Conservation (phyloP, 2,888 invertebrate genomes). For the Charanyca ferruginea region DNA sequence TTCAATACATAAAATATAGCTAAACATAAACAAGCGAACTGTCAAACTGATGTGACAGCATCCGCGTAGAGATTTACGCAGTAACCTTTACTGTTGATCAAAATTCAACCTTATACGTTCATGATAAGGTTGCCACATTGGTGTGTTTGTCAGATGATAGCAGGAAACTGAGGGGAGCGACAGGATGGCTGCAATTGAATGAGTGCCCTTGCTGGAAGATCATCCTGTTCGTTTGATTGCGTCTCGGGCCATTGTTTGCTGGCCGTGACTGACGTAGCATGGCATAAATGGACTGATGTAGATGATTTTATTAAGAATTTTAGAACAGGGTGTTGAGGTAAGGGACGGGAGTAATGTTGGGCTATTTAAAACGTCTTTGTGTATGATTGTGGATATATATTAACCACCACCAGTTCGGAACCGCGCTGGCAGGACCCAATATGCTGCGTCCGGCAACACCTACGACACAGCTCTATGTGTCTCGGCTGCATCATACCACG, state of each 20-base stretch:
- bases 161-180: constrained; percentile 78
- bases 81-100: constrained; percentile 29
- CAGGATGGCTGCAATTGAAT: constrained; percentile 87
- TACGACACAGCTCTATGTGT: too few species aligned
- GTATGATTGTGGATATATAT: too few species aligned
- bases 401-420: too few species aligned
- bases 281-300: constrained; percentile 2
- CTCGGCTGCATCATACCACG: too few species aligned
- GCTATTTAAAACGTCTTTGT: too few species aligned
- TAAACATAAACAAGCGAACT: constrained; percentile 59
- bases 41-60: constrained; percentile 64
- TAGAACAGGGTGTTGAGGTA: not conserved
- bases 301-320: not conserved
- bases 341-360: too few species aligned
- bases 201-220: constrained; percentile 83
- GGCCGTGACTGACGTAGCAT: constrained; percentile 55
- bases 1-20: constrained; percentile 33
- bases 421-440: too few species aligned
- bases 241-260: constrained; percentile 56
- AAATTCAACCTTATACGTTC: constrained; percentile 60
- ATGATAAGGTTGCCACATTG: constrained; percentile 55
- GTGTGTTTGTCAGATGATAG: constrained; percentile 42
- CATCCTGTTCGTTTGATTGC: constrained; percentile 74
- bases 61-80: constrained; percentile 70
- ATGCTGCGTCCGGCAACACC: too few species aligned